These are phyloP conservation scores for Limenitis camilla DNA, from an alignment of 2,888 invertebrate species.

Conservation along the genomic window DNA sequence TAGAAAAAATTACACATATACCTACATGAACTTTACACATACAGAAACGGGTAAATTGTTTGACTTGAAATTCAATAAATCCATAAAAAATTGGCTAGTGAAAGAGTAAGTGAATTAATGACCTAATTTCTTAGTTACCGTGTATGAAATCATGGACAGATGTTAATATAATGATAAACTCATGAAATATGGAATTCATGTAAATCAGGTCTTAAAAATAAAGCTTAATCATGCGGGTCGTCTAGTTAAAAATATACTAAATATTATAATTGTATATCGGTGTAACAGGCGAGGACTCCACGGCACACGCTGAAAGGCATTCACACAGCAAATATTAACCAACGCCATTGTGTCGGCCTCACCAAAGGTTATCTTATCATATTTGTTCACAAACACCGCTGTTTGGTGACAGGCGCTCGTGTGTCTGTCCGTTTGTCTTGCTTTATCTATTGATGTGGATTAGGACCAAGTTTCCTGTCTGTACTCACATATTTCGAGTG, in stretches of 20 bases:
- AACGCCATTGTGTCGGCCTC: constrained; percentile 66
- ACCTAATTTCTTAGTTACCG: too few relatives aligned
- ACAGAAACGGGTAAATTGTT: too few relatives aligned
- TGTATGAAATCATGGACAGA: too few relatives aligned
- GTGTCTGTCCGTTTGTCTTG: constrained; percentile 64
- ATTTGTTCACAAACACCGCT: constrained; percentile 61
- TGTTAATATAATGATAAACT: too few relatives aligned
- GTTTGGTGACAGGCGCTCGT: constrained; percentile 66
- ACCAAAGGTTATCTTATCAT: constrained; percentile 72
- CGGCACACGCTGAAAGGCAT: constrained; percentile 65
- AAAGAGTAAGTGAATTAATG: too few relatives aligned
- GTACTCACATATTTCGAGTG: constrained; percentile 18
- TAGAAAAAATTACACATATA: too few relatives aligned
- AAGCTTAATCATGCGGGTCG: neutral
- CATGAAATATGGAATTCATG: too few relatives aligned
- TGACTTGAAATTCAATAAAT: too few relatives aligned
- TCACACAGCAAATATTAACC: constrained; percentile 65
- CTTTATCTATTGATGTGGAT: constrained; percentile 57
- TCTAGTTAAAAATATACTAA: neutral
- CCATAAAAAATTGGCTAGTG: too few relatives aligned
- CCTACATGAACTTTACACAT: too few relatives aligned
- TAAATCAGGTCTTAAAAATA: too few relatives aligned
- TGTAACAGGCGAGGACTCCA: constrained; percentile 39
- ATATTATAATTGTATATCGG: constrained; percentile 27
- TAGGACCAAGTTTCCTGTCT: constrained; percentile 45